Percentiles rank a stretch among this genome's conserved stretches.
Conservation (phyloP, 2,888 invertebrate species). For the Biston stratarius region DNA sequence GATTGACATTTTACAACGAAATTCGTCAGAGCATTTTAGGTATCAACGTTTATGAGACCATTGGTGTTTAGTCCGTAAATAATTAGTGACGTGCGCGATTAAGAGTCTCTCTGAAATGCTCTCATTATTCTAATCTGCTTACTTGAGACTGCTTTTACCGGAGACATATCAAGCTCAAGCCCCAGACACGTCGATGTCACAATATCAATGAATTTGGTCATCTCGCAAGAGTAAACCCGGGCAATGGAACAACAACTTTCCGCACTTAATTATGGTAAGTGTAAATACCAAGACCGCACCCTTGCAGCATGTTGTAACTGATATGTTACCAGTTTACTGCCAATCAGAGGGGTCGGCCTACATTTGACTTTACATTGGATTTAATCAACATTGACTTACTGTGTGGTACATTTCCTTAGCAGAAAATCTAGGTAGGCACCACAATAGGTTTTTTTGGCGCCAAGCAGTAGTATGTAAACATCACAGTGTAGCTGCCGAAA, state of each 20-base stretch:
- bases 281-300: conserved; percentile 41
- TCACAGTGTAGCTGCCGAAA: too few relatives aligned
- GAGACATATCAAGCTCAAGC: conserved; percentile 4
- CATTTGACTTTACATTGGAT: conserved; percentile 21
- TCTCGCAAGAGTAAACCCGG: conserved; percentile 42
- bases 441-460: background rate
- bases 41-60: too few relatives aligned
- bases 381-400: background rate
- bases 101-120: background rate
- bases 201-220: conserved; percentile 34
- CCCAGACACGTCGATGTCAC: conserved; percentile 28
- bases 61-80: too few relatives aligned
- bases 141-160: background rate
- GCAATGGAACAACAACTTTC: conserved; percentile 45
- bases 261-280: conserved; percentile 45
- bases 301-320: conserved; percentile 41
- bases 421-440: background rate
- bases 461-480: background rate
- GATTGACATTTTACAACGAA: too few relatives aligned
- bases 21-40: too few relatives aligned
- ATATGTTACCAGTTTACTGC: too few relatives aligned
- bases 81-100: too few relatives aligned
- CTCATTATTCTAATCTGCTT: background rate
- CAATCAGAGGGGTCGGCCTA: conserved; percentile 19
- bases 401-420: background rate